phyloP scores from a whole-genome alignment of 2,888 invertebrate genomes.

The Dorcus parallelipipedus region DNA sequence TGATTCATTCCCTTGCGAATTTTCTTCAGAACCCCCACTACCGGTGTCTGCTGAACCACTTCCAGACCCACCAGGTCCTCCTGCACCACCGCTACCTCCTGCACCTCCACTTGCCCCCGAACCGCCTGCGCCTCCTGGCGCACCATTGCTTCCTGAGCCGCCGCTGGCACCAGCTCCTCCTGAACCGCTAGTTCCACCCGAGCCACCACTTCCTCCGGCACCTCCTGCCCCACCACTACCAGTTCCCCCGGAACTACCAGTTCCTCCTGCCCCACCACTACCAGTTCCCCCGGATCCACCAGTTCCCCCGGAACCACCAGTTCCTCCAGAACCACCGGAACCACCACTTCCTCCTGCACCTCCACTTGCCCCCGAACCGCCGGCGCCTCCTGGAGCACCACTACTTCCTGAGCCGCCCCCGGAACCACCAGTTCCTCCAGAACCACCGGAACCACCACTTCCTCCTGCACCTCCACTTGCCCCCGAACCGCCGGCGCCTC shows the following conservation, averaged over 20 bases:
- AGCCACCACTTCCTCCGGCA: conserved; percentile 1
- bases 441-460: neutral
- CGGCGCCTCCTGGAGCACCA: neutral
- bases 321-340: conserved; percentile 7
- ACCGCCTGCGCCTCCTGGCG: conserved; percentile 1
- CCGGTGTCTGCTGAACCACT: conserved; percentile 53
- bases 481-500: conserved; percentile 2
- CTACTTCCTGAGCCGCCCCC: neutral
- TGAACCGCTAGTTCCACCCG: conserved; percentile 1
- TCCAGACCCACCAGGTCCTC: conserved; percentile 6
- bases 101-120: neutral
- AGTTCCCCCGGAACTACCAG: conserved; percentile 7
- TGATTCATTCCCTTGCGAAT: neutral
- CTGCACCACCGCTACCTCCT: neutral
- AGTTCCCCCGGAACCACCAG: neutral
- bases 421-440: neutral
- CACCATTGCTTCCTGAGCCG: conserved; percentile 14
- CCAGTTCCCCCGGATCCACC: conserved; percentile 3
- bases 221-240: conserved; percentile 8
- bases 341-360: conserved; percentile 60
- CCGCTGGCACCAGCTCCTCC: conserved; percentile 18
- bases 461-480: neutral
- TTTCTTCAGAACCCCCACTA: conserved; percentile 19
- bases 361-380: conserved; percentile 54
- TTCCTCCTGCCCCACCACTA: conserved; percentile 1